A percentile compares a stretch with the other conserved stretches of the same genome.
Evolutionary conservation across 1,140 invertebrate species (phyloP).

Genomic region (Diploscapter pachys): DNA sequence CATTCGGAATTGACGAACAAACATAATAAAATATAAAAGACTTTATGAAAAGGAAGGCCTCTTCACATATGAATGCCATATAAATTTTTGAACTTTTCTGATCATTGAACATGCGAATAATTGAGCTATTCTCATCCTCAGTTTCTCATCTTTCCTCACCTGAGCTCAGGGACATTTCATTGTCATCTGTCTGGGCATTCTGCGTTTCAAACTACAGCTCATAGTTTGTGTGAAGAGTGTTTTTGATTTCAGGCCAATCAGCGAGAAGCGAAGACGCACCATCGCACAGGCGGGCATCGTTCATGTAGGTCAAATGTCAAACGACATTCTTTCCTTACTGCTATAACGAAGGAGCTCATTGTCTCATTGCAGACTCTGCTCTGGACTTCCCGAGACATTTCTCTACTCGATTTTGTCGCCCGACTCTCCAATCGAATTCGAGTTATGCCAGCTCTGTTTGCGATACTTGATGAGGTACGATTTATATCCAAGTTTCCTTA

Average conservation of each 20-base stretch:
- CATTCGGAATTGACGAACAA: neutral
- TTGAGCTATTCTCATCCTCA: slow-evolving; percentile 29
- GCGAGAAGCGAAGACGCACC: slow-evolving; percentile 6
- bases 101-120: slow-evolving; percentile 9
- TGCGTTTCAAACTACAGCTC: neutral
- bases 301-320: neutral
- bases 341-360: slow-evolving; percentile 14
- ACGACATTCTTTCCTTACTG: neutral
- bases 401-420: slow-evolving; percentile 52
- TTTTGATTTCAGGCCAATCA: slow-evolving; percentile 16
- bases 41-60: neutral
- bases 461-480: slow-evolving; percentile 53
- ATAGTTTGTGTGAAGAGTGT: neutral
- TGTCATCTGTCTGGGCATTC: neutral
- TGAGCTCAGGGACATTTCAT: slow-evolving; percentile 3
- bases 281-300: neutral
- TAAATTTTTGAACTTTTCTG: neutral
- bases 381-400: slow-evolving; percentile 41
- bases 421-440: slow-evolving; percentile 46
- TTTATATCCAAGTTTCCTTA: neutral
- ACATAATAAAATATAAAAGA: neutral
- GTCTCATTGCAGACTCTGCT: slow-evolving; percentile 26
- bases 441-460: slow-evolving; percentile 55
- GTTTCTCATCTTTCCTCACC: slow-evolving; percentile 2
- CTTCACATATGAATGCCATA: neutral